Evolutionary conservation across 2,113 vertebrate species (phyloP).

Genomic region (Cavia porcellus): DNA sequence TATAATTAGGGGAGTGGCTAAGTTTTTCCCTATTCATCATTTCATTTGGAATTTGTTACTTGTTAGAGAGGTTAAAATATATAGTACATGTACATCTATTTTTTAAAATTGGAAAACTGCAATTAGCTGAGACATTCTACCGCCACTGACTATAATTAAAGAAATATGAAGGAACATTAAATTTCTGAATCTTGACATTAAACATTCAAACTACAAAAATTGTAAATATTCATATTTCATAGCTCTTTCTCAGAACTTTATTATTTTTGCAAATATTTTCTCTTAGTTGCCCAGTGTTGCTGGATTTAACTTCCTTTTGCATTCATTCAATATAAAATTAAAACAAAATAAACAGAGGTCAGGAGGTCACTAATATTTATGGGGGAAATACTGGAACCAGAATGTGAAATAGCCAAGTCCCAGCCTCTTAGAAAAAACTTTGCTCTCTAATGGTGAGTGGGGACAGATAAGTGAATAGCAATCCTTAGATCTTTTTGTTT

Average conservation of each 20-base stretch:
- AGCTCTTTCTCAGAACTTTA: neutral
- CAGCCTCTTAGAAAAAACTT: neutral
- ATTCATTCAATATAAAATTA: constrained; percentile 40
- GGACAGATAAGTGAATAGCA: neutral
- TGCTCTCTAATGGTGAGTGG: neutral
- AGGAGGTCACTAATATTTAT: neutral
- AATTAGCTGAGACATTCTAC: constrained; percentile 26
- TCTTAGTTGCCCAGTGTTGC: constrained; percentile 8
- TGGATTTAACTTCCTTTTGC: constrained; percentile 26
- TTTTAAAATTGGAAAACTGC: constrained; percentile 54
- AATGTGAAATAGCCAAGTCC: neutral
- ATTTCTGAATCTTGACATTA: constrained; percentile 42
- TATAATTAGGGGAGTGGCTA: constrained; percentile 6
- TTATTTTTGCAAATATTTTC: neutral
- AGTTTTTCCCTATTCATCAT: constrained; percentile 27
- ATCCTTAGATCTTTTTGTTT: neutral
- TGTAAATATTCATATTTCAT: constrained; percentile 50
- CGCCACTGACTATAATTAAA: constrained; percentile 47
- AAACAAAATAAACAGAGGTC: constrained; percentile 38
- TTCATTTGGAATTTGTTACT: constrained; percentile 59
- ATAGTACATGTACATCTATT: neutral
- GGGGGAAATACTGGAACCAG: neutral
- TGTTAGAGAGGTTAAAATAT: constrained; percentile 60
- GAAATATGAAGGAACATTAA: constrained; percentile 32
- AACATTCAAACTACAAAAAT: constrained; percentile 58